Conservation (phyloP, 2,113 vertebrate genomes). For the Cyphotilapia sp. region DNA sequence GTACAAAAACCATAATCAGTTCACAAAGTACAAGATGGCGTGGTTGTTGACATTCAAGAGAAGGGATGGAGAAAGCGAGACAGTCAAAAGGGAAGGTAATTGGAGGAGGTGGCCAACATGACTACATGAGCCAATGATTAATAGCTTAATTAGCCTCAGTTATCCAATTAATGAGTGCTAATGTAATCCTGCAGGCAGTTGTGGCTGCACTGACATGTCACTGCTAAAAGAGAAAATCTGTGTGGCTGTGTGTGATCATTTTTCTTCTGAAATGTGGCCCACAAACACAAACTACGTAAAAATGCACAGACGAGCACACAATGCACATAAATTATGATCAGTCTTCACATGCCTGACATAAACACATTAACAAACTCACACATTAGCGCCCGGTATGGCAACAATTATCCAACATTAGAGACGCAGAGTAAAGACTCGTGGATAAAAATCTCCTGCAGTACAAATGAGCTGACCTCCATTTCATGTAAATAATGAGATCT, state of each 20-base stretch:
- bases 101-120: not conserved
- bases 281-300: not conserved
- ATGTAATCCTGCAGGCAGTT: slow-evolving; percentile 17
- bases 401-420: slow-evolving; percentile 10
- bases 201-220: not conserved
- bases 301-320: not conserved
- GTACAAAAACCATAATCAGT: accelerated
- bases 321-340: not conserved
- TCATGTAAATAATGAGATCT: not conserved
- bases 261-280: not conserved
- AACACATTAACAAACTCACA: not conserved
- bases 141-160: slow-evolving; percentile 27
- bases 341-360: not conserved
- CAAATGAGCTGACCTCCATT: not conserved
- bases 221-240: not conserved
- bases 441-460: not conserved
- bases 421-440: not conserved
- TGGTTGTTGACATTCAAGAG: not conserved
- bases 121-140: slow-evolving; percentile 23
- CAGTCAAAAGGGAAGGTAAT: not conserved
- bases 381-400: not conserved
- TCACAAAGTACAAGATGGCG: not conserved
- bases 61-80: not conserved
- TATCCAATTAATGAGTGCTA: slow-evolving; percentile 30
- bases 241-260: not conserved